Evolutionary conservation across 2,113 vertebrate genomes (phyloP).

Genomic region (Camarhynchus parvulus): DNA sequence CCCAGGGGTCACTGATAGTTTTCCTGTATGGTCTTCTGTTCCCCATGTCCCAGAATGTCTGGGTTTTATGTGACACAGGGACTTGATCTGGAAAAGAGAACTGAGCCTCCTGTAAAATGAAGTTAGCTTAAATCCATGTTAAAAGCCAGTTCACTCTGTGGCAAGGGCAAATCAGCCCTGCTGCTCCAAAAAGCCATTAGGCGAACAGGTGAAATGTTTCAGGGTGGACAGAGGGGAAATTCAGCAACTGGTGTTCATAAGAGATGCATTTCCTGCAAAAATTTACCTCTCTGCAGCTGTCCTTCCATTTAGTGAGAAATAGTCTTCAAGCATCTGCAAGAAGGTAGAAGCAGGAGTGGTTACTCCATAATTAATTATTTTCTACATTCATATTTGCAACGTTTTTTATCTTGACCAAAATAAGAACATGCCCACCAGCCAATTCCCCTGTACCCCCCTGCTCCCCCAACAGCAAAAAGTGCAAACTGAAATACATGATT

Average conservation of each 20-base stretch:
- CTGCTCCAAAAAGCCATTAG: neutral
- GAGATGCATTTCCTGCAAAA: neutral
- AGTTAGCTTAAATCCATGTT: neutral
- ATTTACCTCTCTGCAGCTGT: neutral
- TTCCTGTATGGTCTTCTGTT: neutral
- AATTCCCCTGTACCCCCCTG: neutral
- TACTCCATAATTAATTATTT: neutral
- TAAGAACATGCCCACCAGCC: neutral
- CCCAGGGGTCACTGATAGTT: neutral
- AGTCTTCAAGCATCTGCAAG: neutral
- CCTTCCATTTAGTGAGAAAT: neutral
- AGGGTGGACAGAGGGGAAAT: neutral
- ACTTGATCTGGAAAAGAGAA: neutral
- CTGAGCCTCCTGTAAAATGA: neutral
- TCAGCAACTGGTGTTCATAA: neutral
- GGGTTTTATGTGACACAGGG: neutral
- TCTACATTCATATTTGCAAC: neutral
- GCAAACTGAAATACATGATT: neutral
- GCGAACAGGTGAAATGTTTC: neutral
- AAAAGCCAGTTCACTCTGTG: neutral
- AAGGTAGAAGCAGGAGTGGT: neutral
- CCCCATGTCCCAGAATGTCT: neutral
- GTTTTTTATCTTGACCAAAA: neutral
- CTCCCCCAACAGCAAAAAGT: neutral
- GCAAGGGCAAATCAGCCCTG: neutral